Base-by-base conservation (phyloP, 1,140 invertebrate genomes). In the Nasonia longicornis region DNA sequence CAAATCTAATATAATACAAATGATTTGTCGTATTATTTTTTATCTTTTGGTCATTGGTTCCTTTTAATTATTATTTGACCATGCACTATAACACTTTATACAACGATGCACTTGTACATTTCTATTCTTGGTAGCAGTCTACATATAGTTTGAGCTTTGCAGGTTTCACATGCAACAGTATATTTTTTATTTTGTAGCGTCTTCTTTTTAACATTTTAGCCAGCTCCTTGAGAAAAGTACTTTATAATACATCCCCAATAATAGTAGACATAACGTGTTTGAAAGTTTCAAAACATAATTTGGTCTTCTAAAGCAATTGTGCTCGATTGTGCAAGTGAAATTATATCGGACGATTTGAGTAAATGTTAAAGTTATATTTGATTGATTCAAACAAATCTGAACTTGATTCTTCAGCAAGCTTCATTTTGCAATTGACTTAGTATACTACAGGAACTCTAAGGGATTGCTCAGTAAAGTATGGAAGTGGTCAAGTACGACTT, bases 61-160 rank as follows among this genome's bases (percentile, higher is more conserved):
- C 79, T 80, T 78, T 71, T 77, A 58, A 63, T 79, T 75, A 79
- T 69, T 63, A 35, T 82, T 84, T 82, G 80, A 48, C 12, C 35
- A 16, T 20, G 8, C 42, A 14, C 20, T 38, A 64, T 35, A 72
- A 67, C n/a, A 38, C 3, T 77, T 77, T 75, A 26, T 77, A 48
- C 16, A 77, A 70, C 12, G 69, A 35, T 78, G 6, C 20, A 35
- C 63, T 14, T 58, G 31, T 35, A 58, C 58, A 72, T n/a, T n/a
- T 66, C 58, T 76, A 63, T 63, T 31, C 2, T 58, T 45, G 26
- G 26, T 75, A 42, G 58, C 45, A 20, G 14, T 74, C 22, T 66
- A 66, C 10, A 38, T 63, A 48, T 22, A 48, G 42, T 76, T 75
- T 76, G 52, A 35, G 14, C 58, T 66, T 66, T n/a, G 63, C 6